Percentiles rank a stretch among this genome's conserved stretches.
Conservation (phyloP, 2,888 invertebrate species). For the Allacma fusca region DNA sequence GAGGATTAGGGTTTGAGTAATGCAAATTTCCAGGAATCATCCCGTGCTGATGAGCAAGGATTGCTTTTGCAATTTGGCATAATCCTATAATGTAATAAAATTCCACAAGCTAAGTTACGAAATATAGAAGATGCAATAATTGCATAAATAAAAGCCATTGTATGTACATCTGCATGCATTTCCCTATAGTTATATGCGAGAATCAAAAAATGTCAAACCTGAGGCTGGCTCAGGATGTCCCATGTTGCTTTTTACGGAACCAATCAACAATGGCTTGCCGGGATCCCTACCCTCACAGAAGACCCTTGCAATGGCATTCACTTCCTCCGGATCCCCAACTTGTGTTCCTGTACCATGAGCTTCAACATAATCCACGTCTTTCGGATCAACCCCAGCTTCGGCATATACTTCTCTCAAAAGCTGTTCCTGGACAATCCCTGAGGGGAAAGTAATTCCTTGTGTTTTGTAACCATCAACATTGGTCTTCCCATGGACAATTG, state of each 20-base stretch:
- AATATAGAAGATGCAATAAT: too few relatives aligned
- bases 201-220: too few relatives aligned
- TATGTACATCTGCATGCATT: too few relatives aligned
- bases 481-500: slow-evolving; percentile 83
- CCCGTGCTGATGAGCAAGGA: slow-evolving; percentile 67
- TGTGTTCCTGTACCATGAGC: slow-evolving; percentile 88
- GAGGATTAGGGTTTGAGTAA: slow-evolving; percentile 82
- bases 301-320: slow-evolving; percentile 89
- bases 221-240: slow-evolving; percentile 64
- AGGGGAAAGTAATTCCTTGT: slow-evolving; percentile 63
- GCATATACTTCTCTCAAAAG: slow-evolving; percentile 74
- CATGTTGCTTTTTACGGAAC: slow-evolving; percentile 74
- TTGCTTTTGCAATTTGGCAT: slow-evolving; percentile 81
- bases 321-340: slow-evolving; percentile 95
- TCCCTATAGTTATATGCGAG: too few relatives aligned
- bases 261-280: slow-evolving; percentile 78
- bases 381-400: slow-evolving; percentile 75
- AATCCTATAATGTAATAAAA: slow-evolving; percentile 66
- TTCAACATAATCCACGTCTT: slow-evolving; percentile 79
- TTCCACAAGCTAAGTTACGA: too few relatives aligned
- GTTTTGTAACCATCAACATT: slow-evolving; percentile 91
- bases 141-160: too few relatives aligned
- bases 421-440: slow-evolving; percentile 59
- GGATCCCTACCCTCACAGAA: slow-evolving; percentile 79
- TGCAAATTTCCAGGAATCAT: slow-evolving; percentile 90